These are phyloP conservation scores for Tuberolachnus salignus DNA, from an alignment of 2,888 invertebrate genomes.

Conservation along the genomic window DNA sequence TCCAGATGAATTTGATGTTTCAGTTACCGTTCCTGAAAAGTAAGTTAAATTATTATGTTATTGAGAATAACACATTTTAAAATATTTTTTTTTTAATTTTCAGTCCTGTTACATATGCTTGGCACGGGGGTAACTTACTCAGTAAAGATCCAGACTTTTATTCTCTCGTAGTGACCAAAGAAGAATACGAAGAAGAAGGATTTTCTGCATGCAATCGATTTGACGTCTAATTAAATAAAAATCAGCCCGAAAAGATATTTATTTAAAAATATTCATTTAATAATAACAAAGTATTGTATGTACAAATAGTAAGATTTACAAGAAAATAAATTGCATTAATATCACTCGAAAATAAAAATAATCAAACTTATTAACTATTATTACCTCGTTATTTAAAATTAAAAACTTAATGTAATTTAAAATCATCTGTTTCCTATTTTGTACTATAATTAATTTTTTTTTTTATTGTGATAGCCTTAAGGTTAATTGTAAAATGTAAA, in stretches of 20 bases:
- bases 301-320: background rate
- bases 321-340: background rate
- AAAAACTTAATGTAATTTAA: background rate
- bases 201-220: slow-evolving; percentile 67
- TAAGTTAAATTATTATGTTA: slow-evolving; percentile 62
- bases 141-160: slow-evolving; percentile 77
- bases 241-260: slow-evolving; percentile 1
- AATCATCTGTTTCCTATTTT: background rate
- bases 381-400: background rate
- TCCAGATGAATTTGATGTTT: slow-evolving; percentile 78
- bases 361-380: background rate
- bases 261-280: background rate
- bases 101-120: slow-evolving; percentile 82
- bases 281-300: background rate
- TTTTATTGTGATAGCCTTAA: background rate
- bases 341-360: no score
- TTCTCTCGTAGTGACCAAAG: slow-evolving; percentile 75
- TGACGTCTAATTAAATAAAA: slow-evolving; percentile 63
- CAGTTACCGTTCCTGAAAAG: slow-evolving; percentile 74
- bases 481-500: background rate
- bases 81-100: slow-evolving; percentile 60
- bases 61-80: background rate
- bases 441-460: background rate
- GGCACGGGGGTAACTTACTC: slow-evolving; percentile 84
- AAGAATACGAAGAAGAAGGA: slow-evolving; percentile 91